Percentiles rank a stretch among this genome's conserved stretches.
These are phyloP conservation scores for Drosophila dunni DNA, from an alignment of 1,140 invertebrate genomes.

Conservation along the genomic window DNA sequence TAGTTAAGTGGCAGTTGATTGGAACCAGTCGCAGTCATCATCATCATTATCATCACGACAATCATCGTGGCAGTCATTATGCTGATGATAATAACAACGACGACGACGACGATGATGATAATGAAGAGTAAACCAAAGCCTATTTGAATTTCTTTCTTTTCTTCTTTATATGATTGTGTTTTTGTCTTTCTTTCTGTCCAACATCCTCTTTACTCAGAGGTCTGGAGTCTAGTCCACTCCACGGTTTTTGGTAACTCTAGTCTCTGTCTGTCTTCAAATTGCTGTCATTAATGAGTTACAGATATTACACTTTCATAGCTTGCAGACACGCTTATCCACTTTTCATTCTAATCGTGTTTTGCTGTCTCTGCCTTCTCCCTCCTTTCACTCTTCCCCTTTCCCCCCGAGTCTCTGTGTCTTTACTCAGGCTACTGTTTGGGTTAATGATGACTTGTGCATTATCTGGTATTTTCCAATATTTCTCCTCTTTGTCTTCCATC, in stretches of 20 bases:
- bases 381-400: constrained; percentile 4
- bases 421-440: constrained; percentile 68
- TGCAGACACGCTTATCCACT: constrained; percentile 81
- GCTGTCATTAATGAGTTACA: constrained; percentile 82
- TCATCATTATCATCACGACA: constrained; percentile 34
- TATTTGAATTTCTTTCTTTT: constrained; percentile 40
- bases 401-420: constrained; percentile 25
- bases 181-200: constrained; percentile 19
- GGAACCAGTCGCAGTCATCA: constrained; percentile 72
- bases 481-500: constrained; percentile 54
- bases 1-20: constrained; percentile 83
- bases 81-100: background rate
- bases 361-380: constrained; percentile 3
- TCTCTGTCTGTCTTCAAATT: constrained; percentile 56
- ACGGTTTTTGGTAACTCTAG: background rate
- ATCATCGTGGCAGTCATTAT: constrained; percentile 18
- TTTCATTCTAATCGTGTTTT: constrained; percentile 70
- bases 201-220: background rate
- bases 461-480: constrained; percentile 45
- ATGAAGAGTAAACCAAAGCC: constrained; percentile 28
- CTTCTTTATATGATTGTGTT: constrained; percentile 38
- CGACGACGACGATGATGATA: constrained; percentile 8
- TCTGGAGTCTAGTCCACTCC: background rate
- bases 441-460: constrained; percentile 69
- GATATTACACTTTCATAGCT: constrained; percentile 83